Base-by-base conservation (phyloP, 2,888 invertebrate genomes). In the Choreutis nemorana region DNA sequence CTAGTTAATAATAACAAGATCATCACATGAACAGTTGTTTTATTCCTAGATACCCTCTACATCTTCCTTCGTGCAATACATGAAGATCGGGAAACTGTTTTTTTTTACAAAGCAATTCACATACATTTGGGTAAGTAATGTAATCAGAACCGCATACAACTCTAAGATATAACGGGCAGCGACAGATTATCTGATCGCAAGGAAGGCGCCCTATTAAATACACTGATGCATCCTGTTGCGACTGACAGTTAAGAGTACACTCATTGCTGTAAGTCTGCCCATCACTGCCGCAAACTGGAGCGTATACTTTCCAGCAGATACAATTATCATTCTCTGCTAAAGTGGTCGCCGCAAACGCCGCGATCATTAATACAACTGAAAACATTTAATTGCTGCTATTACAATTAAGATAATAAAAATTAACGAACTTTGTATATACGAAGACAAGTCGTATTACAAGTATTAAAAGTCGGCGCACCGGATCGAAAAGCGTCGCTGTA, bases 61-160 rank as follows among this genome's bases (percentile, higher is more conserved):
- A 25, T 12, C 13, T 8, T 6, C 28, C 28, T 6, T 18, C 5
- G 9, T 28, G 12, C 8, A 7, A 7, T 11, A 20, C 14, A 8
- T 11, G 18, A 8, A 28, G 20, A 3, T 18, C 24, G n/a, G 31
- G 16, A n/a, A 11, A 8, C n/a, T 10, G 4, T 11, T 7, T 5
- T 7, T 16, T 10, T 2, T 34, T 77, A 32, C 83, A 78, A 41
- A 81, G 68, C 42, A 89, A 62, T 41, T 85, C 79, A 56, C 88
- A 89, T 45, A 86, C 86, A 56, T 84, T 87, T 40, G 68, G 66
- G 61, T 89, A 90, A 0, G 87, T 87, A 32, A 77, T 67, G 1
- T 86, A 86, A 54, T 90, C 84, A 24, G 84, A 83, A 12, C 86
- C 88, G 59, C 89, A 89, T 7, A 87, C 85, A 22, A 81, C 78